phyloP scores from a whole-genome alignment of 2,797 vertebrate genomes.

The Sciurus vulgaris region DNA sequence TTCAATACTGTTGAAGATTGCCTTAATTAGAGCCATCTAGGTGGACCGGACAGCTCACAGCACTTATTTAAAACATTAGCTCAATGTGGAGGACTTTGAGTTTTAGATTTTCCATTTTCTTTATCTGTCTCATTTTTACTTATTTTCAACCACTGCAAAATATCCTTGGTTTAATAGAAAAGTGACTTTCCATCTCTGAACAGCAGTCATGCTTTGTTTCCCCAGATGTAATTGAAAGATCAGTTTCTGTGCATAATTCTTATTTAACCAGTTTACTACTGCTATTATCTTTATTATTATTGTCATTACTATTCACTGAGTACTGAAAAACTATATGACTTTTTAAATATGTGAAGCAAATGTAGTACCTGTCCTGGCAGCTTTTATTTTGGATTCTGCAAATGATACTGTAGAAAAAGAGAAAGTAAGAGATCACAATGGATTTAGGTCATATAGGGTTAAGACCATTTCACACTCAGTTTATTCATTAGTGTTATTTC shows the following conservation, averaged over 20 bases:
- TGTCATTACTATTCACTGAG: slow-evolving; percentile 23
- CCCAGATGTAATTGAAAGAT: slow-evolving; percentile 64
- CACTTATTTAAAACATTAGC: slow-evolving; percentile 52
- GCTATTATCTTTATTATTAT: slow-evolving; percentile 58
- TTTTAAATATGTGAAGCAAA: slow-evolving; percentile 23
- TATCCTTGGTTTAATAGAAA: slow-evolving; percentile 75
- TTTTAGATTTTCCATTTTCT: slow-evolving; percentile 83
- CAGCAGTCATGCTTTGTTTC: slow-evolving; percentile 78
- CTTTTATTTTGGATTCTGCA: not conserved
- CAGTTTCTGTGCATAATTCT: slow-evolving; percentile 68
- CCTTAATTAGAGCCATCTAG: not conserved
- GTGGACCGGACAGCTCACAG: not conserved
- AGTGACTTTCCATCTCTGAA: slow-evolving; percentile 68
- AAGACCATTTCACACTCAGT: not conserved
- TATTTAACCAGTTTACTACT: slow-evolving; percentile 70
- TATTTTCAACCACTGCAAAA: slow-evolving; percentile 68
- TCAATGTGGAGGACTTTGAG: slow-evolving; percentile 56
- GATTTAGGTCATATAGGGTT: slow-evolving; percentile 21
- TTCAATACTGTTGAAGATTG: not conserved
- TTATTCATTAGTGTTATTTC: slow-evolving; percentile 41
- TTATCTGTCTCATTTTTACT: slow-evolving; percentile 79
- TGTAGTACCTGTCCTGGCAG: not conserved
- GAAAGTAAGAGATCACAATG: not conserved
- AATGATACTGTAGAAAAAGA: not conserved
- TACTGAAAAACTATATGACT: not conserved